phyloP scores from a whole-genome alignment of 2,797 vertebrate species.

The Thamnophis elegans region DNA sequence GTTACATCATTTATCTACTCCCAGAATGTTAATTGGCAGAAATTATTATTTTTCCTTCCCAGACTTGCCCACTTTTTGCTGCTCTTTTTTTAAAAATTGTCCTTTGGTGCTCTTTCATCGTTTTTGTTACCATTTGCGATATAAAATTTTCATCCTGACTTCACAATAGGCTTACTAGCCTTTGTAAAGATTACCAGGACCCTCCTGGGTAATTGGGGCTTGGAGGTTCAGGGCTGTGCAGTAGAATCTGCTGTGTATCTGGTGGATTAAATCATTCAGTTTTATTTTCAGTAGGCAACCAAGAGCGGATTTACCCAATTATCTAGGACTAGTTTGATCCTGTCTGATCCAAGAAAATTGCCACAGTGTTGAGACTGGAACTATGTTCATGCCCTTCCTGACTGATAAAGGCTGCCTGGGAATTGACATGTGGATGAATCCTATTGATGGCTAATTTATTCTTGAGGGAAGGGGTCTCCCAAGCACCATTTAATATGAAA shows the following conservation, averaged over 20 bases:
- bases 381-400: background rate
- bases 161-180: background rate
- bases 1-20: background rate
- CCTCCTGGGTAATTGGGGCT: background rate
- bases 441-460: background rate
- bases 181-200: background rate
- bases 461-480: background rate
- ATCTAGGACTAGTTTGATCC: background rate
- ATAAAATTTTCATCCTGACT: background rate
- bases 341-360: background rate
- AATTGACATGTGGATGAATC: background rate
- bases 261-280: background rate
- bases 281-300: background rate
- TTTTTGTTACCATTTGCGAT: background rate
- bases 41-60: background rate
- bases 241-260: background rate
- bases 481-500: background rate
- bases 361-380: background rate
- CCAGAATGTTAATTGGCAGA: background rate
- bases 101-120: background rate
- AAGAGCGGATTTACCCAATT: background rate
- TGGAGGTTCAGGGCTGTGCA: background rate
- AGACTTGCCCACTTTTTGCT: background rate
- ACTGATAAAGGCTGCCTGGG: background rate
- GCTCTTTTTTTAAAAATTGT: background rate